These are phyloP conservation scores for Phoebastria nigripes DNA, from an alignment of 2,797 vertebrate genomes.

Conservation along the genomic window DNA sequence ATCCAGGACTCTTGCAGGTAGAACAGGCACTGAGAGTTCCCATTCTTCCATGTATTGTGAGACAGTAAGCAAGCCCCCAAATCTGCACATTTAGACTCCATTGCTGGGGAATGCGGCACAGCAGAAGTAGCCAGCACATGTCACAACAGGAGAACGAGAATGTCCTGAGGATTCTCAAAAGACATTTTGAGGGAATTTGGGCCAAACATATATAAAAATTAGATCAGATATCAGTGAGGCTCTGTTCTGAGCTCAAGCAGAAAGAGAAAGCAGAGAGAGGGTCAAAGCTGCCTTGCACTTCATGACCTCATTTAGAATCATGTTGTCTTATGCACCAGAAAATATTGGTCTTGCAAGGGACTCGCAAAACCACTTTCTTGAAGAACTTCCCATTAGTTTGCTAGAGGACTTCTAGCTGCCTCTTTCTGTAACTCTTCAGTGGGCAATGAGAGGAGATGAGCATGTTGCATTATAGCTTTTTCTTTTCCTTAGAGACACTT, in stretches of 20 bases:
- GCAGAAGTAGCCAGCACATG: neutral
- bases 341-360: neutral
- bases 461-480: neutral
- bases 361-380: neutral
- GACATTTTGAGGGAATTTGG: neutral
- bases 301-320: neutral
- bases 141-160: neutral
- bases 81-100: neutral
- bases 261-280: neutral
- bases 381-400: neutral
- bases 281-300: neutral
- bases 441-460: neutral
- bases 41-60: neutral
- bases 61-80: neutral
- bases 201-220: neutral
- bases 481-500: slow-evolving; percentile 6
- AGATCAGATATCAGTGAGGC: neutral
- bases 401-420: neutral
- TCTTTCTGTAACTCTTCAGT: neutral
- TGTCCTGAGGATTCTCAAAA: neutral
- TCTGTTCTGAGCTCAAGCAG: neutral
- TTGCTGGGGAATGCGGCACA: neutral
- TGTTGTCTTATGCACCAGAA: neutral
- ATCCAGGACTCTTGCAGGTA: neutral
- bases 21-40: neutral